Evolutionary conservation across 2,797 vertebrate species (phyloP).

Genomic region (Melanotaenia trifasciata): DNA sequence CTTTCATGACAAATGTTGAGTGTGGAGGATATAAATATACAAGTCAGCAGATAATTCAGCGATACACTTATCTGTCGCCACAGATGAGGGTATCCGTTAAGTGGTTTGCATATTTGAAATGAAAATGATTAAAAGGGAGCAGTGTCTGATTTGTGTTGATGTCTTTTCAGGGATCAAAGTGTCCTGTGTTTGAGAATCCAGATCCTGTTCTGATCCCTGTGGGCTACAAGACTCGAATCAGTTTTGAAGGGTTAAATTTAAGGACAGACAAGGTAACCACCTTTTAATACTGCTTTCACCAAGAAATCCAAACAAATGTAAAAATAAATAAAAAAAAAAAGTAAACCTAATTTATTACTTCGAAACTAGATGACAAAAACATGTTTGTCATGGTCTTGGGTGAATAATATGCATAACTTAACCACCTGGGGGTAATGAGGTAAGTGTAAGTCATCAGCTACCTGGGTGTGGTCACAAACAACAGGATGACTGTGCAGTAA

Average conservation of each 20-base stretch:
- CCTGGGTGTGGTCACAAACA: not conserved
- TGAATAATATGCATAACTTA: not conserved
- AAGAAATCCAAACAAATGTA: not conserved
- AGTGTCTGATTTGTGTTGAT: constrained; percentile 44
- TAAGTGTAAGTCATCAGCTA: not conserved
- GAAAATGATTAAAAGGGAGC: constrained; percentile 39
- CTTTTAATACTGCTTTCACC: not conserved
- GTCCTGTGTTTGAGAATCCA: constrained; percentile 85
- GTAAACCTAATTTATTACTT: not conserved
- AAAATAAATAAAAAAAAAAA: too few species aligned
- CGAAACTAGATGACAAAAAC: not conserved
- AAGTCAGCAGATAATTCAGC: constrained; percentile 71
- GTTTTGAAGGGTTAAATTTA: constrained; percentile 84
- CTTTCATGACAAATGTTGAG: constrained; percentile 66
- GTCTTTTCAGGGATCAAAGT: constrained; percentile 74
- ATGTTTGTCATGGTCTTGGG: not conserved
- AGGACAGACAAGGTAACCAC: constrained; percentile 72
- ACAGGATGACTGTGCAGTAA: not conserved
- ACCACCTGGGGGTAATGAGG: not conserved
- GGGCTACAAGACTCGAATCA: constrained; percentile 78
- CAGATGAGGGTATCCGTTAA: constrained; percentile 63
- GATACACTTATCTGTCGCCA: constrained; percentile 65
- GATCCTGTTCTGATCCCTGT: constrained; percentile 83
- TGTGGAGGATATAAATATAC: constrained; percentile 67
- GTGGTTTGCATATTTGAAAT: constrained; percentile 65